Percentiles rank a stretch among this genome's conserved stretches.
These are phyloP conservation scores for Heterodera schachtii DNA, from an alignment of 1,140 invertebrate genomes.

Conservation along the genomic window DNA sequence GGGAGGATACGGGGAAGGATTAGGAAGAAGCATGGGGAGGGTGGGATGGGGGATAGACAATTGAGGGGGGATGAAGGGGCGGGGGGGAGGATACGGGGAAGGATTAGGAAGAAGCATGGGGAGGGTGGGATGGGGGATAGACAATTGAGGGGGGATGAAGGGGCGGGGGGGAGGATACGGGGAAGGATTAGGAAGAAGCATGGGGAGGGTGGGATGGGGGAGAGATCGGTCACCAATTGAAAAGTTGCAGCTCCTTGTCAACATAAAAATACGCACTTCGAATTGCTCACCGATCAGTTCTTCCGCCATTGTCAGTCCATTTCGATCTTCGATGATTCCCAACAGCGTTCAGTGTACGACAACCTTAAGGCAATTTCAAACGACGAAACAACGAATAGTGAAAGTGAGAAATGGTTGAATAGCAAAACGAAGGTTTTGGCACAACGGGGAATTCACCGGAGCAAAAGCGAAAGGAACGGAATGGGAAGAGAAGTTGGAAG, in stretches of 20 bases:
- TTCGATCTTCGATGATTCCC: neutral
- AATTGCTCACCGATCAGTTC: constrained; percentile 20
- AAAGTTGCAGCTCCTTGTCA: no score
- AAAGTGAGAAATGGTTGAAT: constrained; percentile 5
- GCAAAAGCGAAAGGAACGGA: neutral
- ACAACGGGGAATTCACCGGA: neutral
- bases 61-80: no score
- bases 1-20: neutral
- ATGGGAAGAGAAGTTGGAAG: no score
- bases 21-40: neutral
- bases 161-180: neutral
- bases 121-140: no score
- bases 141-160: neutral
- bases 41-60: no score
- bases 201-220: no score
- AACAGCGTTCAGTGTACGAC: constrained; percentile 25
- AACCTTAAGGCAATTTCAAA: neutral
- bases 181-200: neutral
- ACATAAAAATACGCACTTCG: neutral
- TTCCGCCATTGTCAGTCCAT: constrained; percentile 24
- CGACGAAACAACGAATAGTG: neutral
- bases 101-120: neutral
- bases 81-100: neutral
- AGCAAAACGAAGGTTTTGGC: constrained; percentile 23
- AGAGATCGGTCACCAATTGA: neutral